Evolutionary conservation across 2,113 vertebrate species (phyloP), one percentile per base, ranked within the genome.

Genomic region (Mesembrinibis cayennensis): DNA sequence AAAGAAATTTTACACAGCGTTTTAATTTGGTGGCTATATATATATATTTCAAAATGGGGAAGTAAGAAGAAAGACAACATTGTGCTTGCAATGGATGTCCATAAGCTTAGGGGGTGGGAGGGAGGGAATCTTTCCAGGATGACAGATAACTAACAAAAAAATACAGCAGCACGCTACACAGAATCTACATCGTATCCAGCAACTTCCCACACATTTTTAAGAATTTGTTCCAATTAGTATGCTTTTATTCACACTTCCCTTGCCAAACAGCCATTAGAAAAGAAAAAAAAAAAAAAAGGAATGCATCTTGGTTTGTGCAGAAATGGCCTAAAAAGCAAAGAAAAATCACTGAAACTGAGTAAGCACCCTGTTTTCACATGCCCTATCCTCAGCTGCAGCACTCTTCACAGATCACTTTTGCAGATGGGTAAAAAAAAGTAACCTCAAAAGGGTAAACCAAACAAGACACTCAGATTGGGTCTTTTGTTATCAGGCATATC

Each of bases 11-110:
- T 72, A 87, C 91, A 66, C 53, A 85, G 89, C 73, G 38, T 90
- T 95, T 94, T 83, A 96, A 96, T 94, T 96, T 97, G 77, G 65
- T 87, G 40, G 22, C 76, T 90, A n/a, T 69, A 65, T 69, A 38
- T 67, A 63, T 70, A 11, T 80, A 79, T 94, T 93, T 96, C 78
- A 82, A 96, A 94, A 91, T 29, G 58, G 67, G 85, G 63, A 96
- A 82, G 78, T 61, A 63, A 82, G 38, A 71, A 76, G 72, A 91
- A 66, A 87, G 87, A 27, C 66, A 90, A 21, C n/a, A 16, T 26
- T 58, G 32, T 56, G 47, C 53, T 80, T 87, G 36, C 47, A 23
- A 8, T 82, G 89, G 66, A 61, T 66, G 34, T 62, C 87, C 82
- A 58, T 65, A 76, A 89, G 32, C 40, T 89, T 56, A 84, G 40